Evolutionary conservation across 2,888 invertebrate species (phyloP).

Genomic region (Sinotaia quadrata): DNA sequence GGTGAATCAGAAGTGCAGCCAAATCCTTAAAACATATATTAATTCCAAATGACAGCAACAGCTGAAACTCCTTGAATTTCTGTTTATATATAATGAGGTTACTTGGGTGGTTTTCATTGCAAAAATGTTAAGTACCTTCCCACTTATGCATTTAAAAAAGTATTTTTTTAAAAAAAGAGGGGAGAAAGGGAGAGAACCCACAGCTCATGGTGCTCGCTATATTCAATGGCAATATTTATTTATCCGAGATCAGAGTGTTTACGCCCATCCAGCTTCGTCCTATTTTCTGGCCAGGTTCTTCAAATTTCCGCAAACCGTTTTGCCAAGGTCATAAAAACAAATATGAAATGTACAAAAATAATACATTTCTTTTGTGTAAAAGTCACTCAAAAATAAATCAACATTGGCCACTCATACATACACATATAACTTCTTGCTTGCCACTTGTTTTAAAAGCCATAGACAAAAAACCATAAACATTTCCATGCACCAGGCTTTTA

Average conservation of each 20-base stretch:
- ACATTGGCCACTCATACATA: slow-evolving; percentile 43
- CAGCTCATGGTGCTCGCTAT: neutral
- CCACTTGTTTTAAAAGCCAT: slow-evolving; percentile 38
- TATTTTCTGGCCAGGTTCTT: slow-evolving; percentile 9
- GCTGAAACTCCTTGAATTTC: too few species aligned
- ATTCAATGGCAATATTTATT: neutral
- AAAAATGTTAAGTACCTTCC: too few species aligned
- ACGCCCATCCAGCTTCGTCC: slow-evolving; percentile 18
- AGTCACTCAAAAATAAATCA: slow-evolving; percentile 63
- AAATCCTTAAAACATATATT: too few species aligned
- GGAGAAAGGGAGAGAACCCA: too few species aligned
- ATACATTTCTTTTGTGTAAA: slow-evolving; percentile 64
- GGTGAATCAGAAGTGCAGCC: too few species aligned
- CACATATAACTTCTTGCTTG: slow-evolving; percentile 35
- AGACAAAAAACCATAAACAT: slow-evolving; percentile 8
- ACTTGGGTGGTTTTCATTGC: too few species aligned
- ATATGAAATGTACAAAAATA: slow-evolving; percentile 68
- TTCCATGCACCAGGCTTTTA: neutral
- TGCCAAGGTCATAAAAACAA: slow-evolving; percentile 49
- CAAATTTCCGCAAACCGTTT: neutral
- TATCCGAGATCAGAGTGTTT: slow-evolving; percentile 2
- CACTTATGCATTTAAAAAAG: too few species aligned
- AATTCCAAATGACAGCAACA: too few species aligned
- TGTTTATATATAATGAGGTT: too few species aligned
- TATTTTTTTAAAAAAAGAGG: too few species aligned